Evolutionary conservation across 2,888 invertebrate species (phyloP).

Genomic region (Spicauda simplicius): DNA sequence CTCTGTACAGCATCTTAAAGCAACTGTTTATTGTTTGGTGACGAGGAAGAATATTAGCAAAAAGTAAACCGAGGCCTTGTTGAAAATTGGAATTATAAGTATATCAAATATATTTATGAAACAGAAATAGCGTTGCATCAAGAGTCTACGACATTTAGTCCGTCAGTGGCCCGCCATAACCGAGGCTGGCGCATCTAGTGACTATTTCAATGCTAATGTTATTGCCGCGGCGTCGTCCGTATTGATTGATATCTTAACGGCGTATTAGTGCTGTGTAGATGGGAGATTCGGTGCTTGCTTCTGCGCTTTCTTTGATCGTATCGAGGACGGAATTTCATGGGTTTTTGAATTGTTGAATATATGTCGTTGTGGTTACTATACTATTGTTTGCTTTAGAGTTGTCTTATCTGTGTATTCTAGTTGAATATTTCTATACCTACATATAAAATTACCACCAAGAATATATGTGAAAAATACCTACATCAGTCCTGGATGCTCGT

Average conservation of each 20-base stretch:
- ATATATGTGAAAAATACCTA: no score
- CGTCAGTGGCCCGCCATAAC: not conserved
- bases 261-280: constrained; percentile 45
- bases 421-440: no score
- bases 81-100: no score
- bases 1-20: no score
- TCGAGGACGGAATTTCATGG: constrained; percentile 27
- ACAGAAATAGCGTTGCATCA: not conserved
- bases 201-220: constrained; percentile 76
- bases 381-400: no score
- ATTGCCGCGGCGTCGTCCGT: constrained; percentile 52
- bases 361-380: not conserved
- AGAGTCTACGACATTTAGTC: not conserved
- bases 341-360: constrained; percentile 15
- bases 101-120: no score
- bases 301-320: constrained; percentile 21
- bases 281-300: constrained; percentile 42
- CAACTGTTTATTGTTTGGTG: no score
- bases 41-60: no score
- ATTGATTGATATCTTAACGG: constrained; percentile 80
- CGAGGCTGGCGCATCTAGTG: not conserved
- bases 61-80: no score
- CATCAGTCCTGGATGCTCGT: no score
- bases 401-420: no score
- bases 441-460: no score